Conservation (phyloP, 1,140 invertebrate genomes). For the Macrobrachium nipponense region DNA sequence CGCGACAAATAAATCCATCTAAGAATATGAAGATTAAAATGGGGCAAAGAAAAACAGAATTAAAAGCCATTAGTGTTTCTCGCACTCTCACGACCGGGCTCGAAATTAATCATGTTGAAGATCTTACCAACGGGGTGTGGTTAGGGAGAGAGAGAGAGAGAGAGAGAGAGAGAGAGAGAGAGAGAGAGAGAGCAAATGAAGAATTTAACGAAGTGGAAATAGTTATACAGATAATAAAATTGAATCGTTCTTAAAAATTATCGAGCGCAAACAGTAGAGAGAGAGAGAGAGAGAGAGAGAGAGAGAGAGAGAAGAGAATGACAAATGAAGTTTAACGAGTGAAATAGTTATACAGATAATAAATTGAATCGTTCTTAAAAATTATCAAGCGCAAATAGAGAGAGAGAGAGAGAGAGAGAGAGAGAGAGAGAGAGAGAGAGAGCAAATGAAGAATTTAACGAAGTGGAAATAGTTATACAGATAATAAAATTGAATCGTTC, state of each 20-base stretch:
- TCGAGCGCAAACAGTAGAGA: not conserved
- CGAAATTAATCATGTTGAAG: no score
- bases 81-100: no score
- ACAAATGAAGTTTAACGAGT: not conserved
- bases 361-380: no score
- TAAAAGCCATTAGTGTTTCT: no score
- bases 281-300: not conserved
- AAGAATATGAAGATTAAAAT: not conserved
- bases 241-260: no score
- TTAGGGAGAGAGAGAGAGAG: not conserved
- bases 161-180: not conserved
- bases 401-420: not conserved
- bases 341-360: no score
- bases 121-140: not conserved
- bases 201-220: not conserved
- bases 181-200: not conserved
- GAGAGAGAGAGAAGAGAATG: no score
- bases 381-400: not conserved
- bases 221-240: no score
- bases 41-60: not conserved
- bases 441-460: slow-evolving; percentile 5
- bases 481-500: no score
- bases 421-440: not conserved
- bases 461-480: not conserved
- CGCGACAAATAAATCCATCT: no score